phyloP scores from a whole-genome alignment of 2,888 invertebrate species.

The Trichopria drosophilae region DNA sequence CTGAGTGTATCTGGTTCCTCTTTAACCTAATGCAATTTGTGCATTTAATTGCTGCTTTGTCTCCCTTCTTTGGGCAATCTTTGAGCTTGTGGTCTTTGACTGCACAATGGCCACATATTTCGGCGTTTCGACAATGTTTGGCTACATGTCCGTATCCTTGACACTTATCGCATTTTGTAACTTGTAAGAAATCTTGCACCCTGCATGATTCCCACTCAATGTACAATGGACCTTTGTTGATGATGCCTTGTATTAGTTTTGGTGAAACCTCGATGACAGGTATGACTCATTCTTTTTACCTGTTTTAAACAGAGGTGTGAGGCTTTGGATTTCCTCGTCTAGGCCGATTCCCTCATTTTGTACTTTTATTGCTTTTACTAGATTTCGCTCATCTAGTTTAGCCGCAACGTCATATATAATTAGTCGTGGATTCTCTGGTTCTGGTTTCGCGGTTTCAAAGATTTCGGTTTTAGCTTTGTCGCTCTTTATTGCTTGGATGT shows the following conservation, averaged over 20 bases:
- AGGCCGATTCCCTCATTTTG: not conserved
- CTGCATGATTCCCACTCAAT: constrained; percentile 22
- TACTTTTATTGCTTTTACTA: not conserved
- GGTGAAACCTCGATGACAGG: constrained; percentile 8
- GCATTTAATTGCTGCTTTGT: too few species aligned
- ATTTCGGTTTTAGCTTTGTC: too few species aligned
- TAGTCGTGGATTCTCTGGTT: not conserved
- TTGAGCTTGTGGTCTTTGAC: not conserved
- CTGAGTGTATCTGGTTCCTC: not conserved
- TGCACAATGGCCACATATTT: constrained; percentile 22
- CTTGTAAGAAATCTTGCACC: constrained; percentile 16
- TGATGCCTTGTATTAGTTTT: not conserved
- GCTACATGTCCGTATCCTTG: too few species aligned
- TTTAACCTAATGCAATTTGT: too few species aligned
- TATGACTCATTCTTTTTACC: constrained; percentile 2
- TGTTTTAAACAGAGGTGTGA: constrained; percentile 1
- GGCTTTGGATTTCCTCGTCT: not conserved
- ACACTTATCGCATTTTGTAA: constrained; percentile 26
- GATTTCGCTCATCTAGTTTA: not conserved
- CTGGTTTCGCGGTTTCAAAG: too few species aligned
- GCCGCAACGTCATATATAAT: constrained; percentile 1
- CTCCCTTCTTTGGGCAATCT: constrained; percentile 1
- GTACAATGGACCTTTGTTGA: constrained; percentile 1
- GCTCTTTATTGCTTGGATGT: too few species aligned
- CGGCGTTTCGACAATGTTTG: constrained; percentile 10